Evolutionary conservation across 1,140 invertebrate species (phyloP), one percentile per base, ranked within the genome.

Genomic region (Hypsibius dujardini): DNA sequence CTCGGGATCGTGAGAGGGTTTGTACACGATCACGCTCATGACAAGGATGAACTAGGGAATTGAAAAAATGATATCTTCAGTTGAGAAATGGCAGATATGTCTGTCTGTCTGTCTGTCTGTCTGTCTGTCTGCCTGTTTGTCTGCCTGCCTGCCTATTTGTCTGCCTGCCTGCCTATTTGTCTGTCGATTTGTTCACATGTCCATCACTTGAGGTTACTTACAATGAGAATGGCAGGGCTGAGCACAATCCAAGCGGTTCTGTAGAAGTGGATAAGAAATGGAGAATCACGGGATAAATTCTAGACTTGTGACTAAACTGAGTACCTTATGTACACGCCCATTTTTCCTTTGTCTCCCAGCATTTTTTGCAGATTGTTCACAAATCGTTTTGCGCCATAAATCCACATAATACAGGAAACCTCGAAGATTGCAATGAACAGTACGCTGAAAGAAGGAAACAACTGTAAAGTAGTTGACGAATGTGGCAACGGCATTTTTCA

Each of bases 401-500:
- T 59, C 69, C 70, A 74, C 14, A 40, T 56, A 2, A 74, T 46
- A 56, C 40, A 47, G 45, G 71, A n/a, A 12, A 74, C 40, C 46
- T 74, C 74, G 69, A 73, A 71, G 12, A 74, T 46, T 28, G 70
- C 74, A 28, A 73, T 72, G 70, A 74, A 46, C 1, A 74, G 60
- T 1, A 73, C 59, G n/a, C 71, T 69, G 47, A 70, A 62, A 28
- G 69, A 59, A 28, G 28, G 28, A 28, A 28, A 28, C 28, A 28
- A 28, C 28, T 28, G 28, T 28, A 28, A 28, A 28, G 0, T 28
- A 28, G 28, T 28, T 28, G 28, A 28, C 28, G 0, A 28, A 28
- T 28, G 28, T 28, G 28, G 28, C 28, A 28, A 28, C 28, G 0
- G 28, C 28, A 28, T 28, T 28, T 28, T 28, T 28, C 28, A 0